Evolutionary conservation across 2,888 invertebrate species (phyloP), one percentile per base, ranked within the genome.

Genomic region (Tolmerus cingulatus): DNA sequence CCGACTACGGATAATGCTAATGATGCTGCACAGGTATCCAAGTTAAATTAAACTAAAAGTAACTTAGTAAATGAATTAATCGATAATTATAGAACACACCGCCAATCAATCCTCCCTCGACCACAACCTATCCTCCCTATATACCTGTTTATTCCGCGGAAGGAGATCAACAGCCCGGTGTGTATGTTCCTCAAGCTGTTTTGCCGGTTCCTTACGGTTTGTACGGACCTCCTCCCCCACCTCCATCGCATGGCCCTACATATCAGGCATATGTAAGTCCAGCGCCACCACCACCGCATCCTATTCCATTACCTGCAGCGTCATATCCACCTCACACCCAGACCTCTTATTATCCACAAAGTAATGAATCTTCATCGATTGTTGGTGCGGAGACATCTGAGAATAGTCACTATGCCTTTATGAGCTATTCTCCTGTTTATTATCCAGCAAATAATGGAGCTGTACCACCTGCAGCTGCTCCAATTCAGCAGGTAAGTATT

Each of bases 131-230:
- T 81, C 5, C 34, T 19, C 78, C 82, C 12, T 88, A 84, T 74
- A 51, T 87, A 76, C 86, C 87, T 55, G 23, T 78, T 19, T 86
- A 86, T 86, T 23, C 86, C 40, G 34, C 40, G n/a, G 86, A 86
- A 74, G 76, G 55, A 34, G 87, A 87, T 19, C 55, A 79, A 30
- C 88, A 87, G 30, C 76, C 34, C 12, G 55, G 55, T 4, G 43
- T 88, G n/a, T 84, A 77, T 74, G 51, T 87, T 16, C 87, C 88
- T 81, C 77, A 89, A 66, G 79, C 88, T 74, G 82, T 82, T 7
- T 85, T 88, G 51, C 88, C 90, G 27, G 55, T 89, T 9, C 88
- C 90, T 1, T 90, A 89, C 87, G 90, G 90, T 14, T 88, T 91
- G n/a, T 90, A 89, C 88, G 85, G 90, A 55, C 84, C 90, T 88